Base-by-base conservation (phyloP, 2,888 invertebrate species). In the Oscheius sp. region DNA sequence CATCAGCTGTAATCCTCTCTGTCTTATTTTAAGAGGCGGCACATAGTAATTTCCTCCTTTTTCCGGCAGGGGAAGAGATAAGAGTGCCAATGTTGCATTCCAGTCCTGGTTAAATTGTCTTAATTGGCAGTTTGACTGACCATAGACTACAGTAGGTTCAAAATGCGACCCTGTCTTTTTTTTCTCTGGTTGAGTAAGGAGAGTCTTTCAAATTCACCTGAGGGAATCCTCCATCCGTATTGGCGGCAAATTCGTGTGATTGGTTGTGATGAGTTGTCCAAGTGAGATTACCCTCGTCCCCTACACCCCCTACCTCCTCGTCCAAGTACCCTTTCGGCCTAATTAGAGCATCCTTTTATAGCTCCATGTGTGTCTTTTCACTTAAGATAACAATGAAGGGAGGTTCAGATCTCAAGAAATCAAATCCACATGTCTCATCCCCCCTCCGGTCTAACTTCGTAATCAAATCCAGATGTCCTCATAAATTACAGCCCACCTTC, bases 221-320 rank as follows among this genome's bases (percentile, higher is more conserved):
- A 35, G 68, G 68, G 11, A 9, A n/a, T 35, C n/a, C 13, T 10
- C 51, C 7, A 55, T 5, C 35, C 53, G 53, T 32, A 68, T 55
- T 68, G 68, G 68, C 68, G 55, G 68, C 68, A 68, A 68, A 68
- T 68, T 68, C 68, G 68, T 68, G 55, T 68, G 68, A 68, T 68
- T 68, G 68, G 55, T 55, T 68, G 53, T 53, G 68, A 55, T 68
- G 68, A 68, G 53, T 55, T 68, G 68, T 53, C 68, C 68, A 68
- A 68, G 68, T 68, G 68, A 68, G 68, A 68, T 68, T 68, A 68
- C 68, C 68, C 68, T 35, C 55, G 53, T 55, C 68, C 37, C 35
- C 53, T 21, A 21, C 21, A 21, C 21, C 21, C 21, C 21, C 42
- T 50, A 29, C 53, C 59, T 32, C 35, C 68, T 33, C 33, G n/a